phyloP scores from a whole-genome alignment of 2,797 vertebrate species.

The Astyanax mexicanus region DNA sequence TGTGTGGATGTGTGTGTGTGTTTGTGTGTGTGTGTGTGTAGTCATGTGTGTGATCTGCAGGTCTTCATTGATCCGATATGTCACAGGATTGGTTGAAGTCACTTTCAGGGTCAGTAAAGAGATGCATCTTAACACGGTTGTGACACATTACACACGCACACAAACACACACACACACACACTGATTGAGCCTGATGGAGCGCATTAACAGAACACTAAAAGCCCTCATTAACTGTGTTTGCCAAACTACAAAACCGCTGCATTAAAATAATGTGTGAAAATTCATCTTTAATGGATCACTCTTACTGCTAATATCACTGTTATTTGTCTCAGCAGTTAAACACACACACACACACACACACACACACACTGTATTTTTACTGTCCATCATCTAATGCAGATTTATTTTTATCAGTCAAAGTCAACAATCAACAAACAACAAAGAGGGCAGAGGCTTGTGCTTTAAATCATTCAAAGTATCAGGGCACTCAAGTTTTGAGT shows the following conservation, averaged over 20 bases:
- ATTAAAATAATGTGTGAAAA: constrained; percentile 31
- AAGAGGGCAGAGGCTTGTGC: too few relatives aligned
- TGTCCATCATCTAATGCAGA: too few relatives aligned
- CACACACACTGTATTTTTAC: not conserved
- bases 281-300: constrained; percentile 14
- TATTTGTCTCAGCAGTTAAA: too few relatives aligned
- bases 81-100: not conserved
- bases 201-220: constrained; percentile 16
- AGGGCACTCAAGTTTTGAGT: too few relatives aligned
- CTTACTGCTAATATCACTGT: not conserved
- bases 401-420: too few relatives aligned
- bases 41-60: not conserved
- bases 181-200: not conserved
- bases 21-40: not conserved
- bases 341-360: not conserved
- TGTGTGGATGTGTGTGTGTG: not conserved
- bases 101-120: constrained; percentile 24
- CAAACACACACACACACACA: too few relatives aligned
- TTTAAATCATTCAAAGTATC: too few relatives aligned
- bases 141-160: not conserved
- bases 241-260: constrained; percentile 13
- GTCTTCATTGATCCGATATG: constrained; percentile 7
- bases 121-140: not conserved
- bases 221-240: constrained; percentile 13
- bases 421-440: too few relatives aligned